phyloP scores from a whole-genome alignment of 2,797 vertebrate species.

The Salarias fasciatus region DNA sequence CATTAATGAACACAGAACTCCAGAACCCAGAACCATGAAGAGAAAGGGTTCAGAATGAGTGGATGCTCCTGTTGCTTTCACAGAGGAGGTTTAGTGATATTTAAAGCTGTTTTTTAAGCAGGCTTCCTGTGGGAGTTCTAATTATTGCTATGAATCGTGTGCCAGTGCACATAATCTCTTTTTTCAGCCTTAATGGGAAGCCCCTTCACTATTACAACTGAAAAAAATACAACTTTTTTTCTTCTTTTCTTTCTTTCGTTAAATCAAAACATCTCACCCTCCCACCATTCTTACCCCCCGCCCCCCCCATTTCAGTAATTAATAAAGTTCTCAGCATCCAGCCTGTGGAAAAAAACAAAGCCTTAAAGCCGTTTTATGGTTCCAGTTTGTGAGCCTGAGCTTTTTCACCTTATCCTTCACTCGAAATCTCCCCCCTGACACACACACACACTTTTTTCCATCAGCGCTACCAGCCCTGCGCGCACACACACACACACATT shows the following conservation, averaged over 20 bases:
- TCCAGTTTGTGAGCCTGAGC: constrained; percentile 40
- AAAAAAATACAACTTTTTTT: too few species aligned
- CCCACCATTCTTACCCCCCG: neutral
- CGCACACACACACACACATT: constrained; percentile 11
- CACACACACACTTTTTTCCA: constrained; percentile 34
- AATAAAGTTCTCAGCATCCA: constrained; percentile 28
- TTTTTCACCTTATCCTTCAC: constrained; percentile 60
- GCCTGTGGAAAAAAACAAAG: constrained; percentile 5
- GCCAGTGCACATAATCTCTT: neutral
- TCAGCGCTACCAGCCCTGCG: constrained; percentile 24
- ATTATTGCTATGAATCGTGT: constrained; percentile 17
- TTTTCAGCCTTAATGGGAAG: neutral
- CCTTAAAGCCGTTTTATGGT: constrained; percentile 45
- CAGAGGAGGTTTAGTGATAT: neutral
- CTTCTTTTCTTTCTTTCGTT: neutral
- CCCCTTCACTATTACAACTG: too few species aligned
- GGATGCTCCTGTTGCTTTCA: constrained; percentile 1
- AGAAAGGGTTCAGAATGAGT: constrained; percentile 2
- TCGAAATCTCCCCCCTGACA: constrained; percentile 27
- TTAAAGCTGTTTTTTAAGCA: constrained; percentile 7
- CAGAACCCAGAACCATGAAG: neutral
- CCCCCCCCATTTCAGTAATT: constrained; percentile 29
- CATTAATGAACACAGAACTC: too few species aligned
- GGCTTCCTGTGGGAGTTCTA: neutral
- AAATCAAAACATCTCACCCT: too few species aligned